These are phyloP conservation scores for Apocrypta bakeri DNA, from an alignment of 1,140 invertebrate genomes.

Conservation along the genomic window DNA sequence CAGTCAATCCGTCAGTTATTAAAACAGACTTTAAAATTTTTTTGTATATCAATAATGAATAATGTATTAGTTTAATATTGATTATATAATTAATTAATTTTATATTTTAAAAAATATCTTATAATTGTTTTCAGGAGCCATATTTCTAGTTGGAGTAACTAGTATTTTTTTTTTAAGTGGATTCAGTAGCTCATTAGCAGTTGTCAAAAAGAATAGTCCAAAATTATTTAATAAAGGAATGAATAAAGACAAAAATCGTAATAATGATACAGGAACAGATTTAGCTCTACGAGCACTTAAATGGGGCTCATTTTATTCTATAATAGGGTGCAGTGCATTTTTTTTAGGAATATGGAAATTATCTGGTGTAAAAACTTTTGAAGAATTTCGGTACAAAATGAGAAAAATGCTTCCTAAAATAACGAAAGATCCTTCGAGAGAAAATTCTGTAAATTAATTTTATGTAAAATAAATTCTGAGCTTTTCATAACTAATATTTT, in stretches of 20 bases:
- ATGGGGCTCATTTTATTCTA: conserved; percentile 90
- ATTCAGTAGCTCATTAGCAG: conserved; percentile 85
- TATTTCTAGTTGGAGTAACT: conserved; percentile 85
- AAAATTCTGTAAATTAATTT: background rate
- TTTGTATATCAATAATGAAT: too few species aligned
- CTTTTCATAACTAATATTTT: too few species aligned
- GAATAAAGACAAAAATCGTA: conserved; percentile 75
- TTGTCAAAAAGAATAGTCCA: conserved; percentile 87
- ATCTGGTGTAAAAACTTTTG: conserved; percentile 87
- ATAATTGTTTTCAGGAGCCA: conserved; percentile 62
- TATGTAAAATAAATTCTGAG: too few species aligned
- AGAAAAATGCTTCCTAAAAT: conserved; percentile 64
- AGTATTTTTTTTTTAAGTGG: conserved; percentile 87
- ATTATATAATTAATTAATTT: too few species aligned
- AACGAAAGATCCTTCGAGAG: background rate
- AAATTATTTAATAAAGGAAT: conserved; percentile 87
- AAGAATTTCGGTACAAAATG: conserved; percentile 84
- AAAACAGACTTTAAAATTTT: too few species aligned
- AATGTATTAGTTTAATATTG: too few species aligned
- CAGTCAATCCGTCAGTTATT: too few species aligned
- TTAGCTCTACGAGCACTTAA: conserved; percentile 88
- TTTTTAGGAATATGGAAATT: conserved; percentile 92
- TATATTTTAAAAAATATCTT: too few species aligned
- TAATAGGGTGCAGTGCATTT: conserved; percentile 86
- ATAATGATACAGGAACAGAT: conserved; percentile 84